Evolutionary conservation across 2,888 invertebrate species (phyloP), one percentile per base, ranked within the genome.

Genomic region (Neoaliturus tenellus): DNA sequence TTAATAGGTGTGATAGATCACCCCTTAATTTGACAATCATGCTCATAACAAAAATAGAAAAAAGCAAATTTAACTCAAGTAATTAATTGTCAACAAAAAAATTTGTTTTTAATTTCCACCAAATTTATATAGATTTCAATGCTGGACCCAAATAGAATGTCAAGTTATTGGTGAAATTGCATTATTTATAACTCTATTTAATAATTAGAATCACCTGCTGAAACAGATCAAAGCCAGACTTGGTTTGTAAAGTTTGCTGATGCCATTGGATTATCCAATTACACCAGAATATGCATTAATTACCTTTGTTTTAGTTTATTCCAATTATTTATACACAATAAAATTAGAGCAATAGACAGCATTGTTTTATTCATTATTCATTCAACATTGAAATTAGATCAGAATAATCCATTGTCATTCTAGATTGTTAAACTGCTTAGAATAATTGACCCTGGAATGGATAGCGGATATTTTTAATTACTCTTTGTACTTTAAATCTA

Each of bases 181-280:
- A 28, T 62, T 62, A 62, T 31, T 51, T 62, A 62, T 31, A 23
- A 23, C 23, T 23, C 23, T 51, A 23, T 51, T 39, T 44, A 23
- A 23, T 51, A 31, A 62, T 62, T 62, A 28, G 12, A 62, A 31
- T 62, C 10, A 8, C 31, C 14, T 55, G 28, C 14, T 55, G 28
- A 28, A 2, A 25, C 3, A 62, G 62, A 62, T 62, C 62, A 62
- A 62, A 62, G 62, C 28, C 62, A 31, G 31, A 28, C 3, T 62
- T 28, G 14, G 62, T 62, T 62, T 62, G 31, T 28, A 12, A 62
- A 62, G 28, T 31, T 62, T 62, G 25, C 20, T 17, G 3, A 31
- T 62, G 28, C 23, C 55, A 55, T 55, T 55, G 55, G 23, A 55
- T 55, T 23, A 55, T 55, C 55, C 20, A 55, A 55, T 55, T 62